Evolutionary conservation across 2,888 invertebrate genomes (phyloP).

Genomic region (Clusia tigrina): DNA sequence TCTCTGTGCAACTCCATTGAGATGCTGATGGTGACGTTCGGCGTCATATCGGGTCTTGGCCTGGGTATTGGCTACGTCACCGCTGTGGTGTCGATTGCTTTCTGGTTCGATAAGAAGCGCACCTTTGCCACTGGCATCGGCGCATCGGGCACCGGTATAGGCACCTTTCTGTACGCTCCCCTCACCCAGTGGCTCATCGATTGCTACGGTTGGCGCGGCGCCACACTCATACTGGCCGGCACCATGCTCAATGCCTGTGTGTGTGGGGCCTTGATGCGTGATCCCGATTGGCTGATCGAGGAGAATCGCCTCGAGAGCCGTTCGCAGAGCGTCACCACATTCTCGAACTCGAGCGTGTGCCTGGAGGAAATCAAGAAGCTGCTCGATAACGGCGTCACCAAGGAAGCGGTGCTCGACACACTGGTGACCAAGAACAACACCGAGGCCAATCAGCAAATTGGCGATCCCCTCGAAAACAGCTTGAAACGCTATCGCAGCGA

Average conservation of each 20-base stretch:
- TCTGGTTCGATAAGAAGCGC: slow-evolving; percentile 90
- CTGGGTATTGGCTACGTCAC: slow-evolving; percentile 85
- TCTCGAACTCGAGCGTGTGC: slow-evolving; percentile 64
- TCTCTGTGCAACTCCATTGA: slow-evolving; percentile 76
- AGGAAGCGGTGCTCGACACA: slow-evolving; percentile 62
- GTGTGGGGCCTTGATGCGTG: slow-evolving; percentile 86
- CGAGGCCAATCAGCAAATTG: slow-evolving; percentile 64
- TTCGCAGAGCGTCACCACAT: slow-evolving; percentile 64
- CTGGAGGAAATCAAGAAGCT: slow-evolving; percentile 70
- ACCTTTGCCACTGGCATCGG: slow-evolving; percentile 87
- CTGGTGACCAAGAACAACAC: slow-evolving; percentile 64
- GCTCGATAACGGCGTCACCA: slow-evolving; percentile 72
- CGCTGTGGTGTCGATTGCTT: slow-evolving; percentile 89
- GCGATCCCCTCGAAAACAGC: slow-evolving; percentile 51
- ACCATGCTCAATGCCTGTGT: slow-evolving; percentile 85
- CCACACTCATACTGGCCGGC: slow-evolving; percentile 81
- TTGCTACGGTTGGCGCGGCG: slow-evolving; percentile 86
- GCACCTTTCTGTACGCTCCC: slow-evolving; percentile 88
- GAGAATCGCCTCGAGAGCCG: slow-evolving; percentile 64
- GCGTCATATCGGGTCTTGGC: slow-evolving; percentile 83
- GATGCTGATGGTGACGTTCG: slow-evolving; percentile 85
- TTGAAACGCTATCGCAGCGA: slow-evolving; percentile 62
- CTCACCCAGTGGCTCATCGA: slow-evolving; percentile 78
- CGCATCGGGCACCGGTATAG: slow-evolving; percentile 88
- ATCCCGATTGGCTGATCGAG: slow-evolving; percentile 78